Evolutionary conservation across 2,113 vertebrate species (phyloP), one percentile per base, ranked within the genome.

Genomic region (Eurystomus gularis): DNA sequence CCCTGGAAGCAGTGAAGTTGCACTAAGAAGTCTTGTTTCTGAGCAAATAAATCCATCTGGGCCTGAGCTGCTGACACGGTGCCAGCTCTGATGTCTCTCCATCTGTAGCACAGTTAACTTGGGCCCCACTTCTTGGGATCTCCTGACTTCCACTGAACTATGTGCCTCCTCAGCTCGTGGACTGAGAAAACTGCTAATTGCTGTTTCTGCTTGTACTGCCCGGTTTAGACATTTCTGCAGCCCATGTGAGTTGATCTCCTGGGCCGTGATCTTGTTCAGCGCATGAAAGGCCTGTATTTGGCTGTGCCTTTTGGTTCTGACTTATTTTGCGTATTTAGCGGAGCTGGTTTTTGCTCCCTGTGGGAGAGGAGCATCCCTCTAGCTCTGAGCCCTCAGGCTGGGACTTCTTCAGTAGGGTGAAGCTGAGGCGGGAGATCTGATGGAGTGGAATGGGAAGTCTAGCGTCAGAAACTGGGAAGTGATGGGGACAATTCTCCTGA

Each of bases 51-150:
- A 77, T 65, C 68, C 49, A 31, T 84, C 68, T 77, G 75, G 52
- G 49, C 52, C 70, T 69, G 65, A 87, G 84, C 69, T 79, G 73
- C 77, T 85, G 84, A 87, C 0, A 0, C 42, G 84, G 52, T 69
- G 78, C 94, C 87, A 91, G 73, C 81, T 94, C 42, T 93, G 61
- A 76, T 85, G 29, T 76, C 35, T 85, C 48, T 88, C 85, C 66
- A 57, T 93, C 85, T 92, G 92, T 82, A 79, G 37, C 90, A 72
- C 18, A 37, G 46, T 88, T 93, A 69, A 73, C 82, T 79, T 88
- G 49, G 0, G 57, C 37, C 71, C 71, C n/a, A 21, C 75, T 94
- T 79, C 58, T 69, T 93, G 82, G 62, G 71, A 86, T 86, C 49
- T 28, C 66, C 68, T 0, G 10, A 49, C 62, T 93, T 94, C 31